Base-by-base conservation (phyloP, 1,140 invertebrate genomes). In the Apis florea region DNA sequence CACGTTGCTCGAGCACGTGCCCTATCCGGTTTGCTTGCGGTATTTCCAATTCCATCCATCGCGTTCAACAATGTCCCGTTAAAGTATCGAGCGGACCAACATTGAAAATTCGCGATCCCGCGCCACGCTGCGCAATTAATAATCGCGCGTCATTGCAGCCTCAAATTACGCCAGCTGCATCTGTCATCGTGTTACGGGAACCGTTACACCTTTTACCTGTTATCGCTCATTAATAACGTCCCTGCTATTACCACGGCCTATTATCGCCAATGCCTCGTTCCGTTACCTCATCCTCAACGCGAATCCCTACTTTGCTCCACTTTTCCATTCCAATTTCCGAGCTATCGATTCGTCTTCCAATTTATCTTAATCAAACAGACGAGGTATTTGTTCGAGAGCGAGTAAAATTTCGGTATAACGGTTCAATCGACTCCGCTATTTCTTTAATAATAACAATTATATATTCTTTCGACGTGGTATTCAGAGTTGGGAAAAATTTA, bases 171-270 rank as follows among this genome's bases (percentile, higher is more conserved):
- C n/a, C 71, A 51, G 58, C 40, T 49, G 71, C 56, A 47, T 73
- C 56, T 61, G 56, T 61, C 71, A 49, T 10, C 71, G 71, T 26
- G 56, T 26, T 40, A 73, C n/a, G 3, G 21, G 31, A 49, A 58
- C 71, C 71, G 71, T 61, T 73, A 73, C n/a, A n/a, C 58, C 58
- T 73, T 61, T 47, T 61, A 17, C n/a, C 71, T 17, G 56, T 9
- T 61, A 73, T 73, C 56, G 56, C 59, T 24, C 70, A 40, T 40
- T 72, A 72, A 72, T 72, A 56, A n/a, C 67, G 47, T 26, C 67
- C 2, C 56, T 9, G 56, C 56, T 73, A 61, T 73, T 73, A 73
- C 61, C 61, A 17, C 24, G 58, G 47, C 40, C 58, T 58, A 59
- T 73, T 73, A 73, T 73, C 56, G 40, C 47, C 15, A 26, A 61